Conservation (phyloP, 2,797 vertebrate genomes). For the Silurus aristotelis region DNA sequence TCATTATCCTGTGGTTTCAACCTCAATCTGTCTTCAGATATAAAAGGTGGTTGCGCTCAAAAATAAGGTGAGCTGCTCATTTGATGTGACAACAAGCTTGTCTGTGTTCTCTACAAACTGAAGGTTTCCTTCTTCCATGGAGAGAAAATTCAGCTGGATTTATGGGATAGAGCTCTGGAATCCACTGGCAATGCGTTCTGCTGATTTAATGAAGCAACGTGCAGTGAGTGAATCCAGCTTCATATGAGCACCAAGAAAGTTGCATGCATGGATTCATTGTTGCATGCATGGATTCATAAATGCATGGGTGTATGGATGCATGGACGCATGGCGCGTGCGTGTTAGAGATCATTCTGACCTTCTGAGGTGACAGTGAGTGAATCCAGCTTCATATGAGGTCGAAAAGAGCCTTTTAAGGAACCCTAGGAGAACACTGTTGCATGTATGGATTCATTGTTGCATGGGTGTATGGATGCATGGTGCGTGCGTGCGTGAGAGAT, state of each 20-base stretch:
- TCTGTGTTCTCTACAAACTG: too few relatives aligned
- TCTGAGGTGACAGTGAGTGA: conserved; percentile 74
- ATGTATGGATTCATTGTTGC: background rate
- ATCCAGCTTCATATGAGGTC: background rate
- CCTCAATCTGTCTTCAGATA: too few relatives aligned
- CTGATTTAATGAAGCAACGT: too few relatives aligned
- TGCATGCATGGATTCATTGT: background rate
- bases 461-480: background rate
- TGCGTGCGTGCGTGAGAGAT: background rate
- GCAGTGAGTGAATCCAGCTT: conserved; percentile 62
- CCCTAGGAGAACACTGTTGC: background rate
- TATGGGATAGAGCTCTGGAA: background rate
- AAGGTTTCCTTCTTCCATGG: background rate
- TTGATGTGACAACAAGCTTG: background rate
- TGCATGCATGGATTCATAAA: background rate
- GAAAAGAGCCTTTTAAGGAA: background rate
- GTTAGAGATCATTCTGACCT: conserved; percentile 62
- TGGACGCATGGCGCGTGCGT: too few relatives aligned
- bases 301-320: background rate
- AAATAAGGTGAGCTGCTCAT: too few relatives aligned
- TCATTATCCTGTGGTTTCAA: background rate
- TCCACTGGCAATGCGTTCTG: too few relatives aligned
- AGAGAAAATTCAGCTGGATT: background rate
- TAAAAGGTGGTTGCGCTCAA: too few relatives aligned
- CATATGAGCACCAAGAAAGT: background rate